Conservation (phyloP, 2,797 vertebrate species). For the Enoplosus armatus region DNA sequence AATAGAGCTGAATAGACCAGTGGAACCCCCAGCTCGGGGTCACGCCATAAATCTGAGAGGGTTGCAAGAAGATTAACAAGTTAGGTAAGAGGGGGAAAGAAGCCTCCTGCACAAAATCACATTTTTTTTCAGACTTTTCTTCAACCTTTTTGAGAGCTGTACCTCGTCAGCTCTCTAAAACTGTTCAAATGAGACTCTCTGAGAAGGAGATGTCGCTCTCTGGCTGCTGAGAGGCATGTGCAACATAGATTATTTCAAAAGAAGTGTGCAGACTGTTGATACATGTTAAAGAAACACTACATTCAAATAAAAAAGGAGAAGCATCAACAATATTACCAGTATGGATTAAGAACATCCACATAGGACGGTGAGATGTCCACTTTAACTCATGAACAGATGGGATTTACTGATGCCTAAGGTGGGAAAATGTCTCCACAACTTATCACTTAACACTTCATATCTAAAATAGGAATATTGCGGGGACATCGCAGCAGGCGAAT, state of each 20-base stretch:
- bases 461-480: slow-evolving; percentile 22
- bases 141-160: not conserved
- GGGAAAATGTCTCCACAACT: not conserved
- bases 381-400: not conserved
- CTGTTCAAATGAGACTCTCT: slow-evolving; percentile 2
- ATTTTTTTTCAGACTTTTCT: not conserved
- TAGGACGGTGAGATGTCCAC: not conserved
- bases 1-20: not conserved
- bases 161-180: not conserved
- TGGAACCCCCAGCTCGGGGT: not conserved
- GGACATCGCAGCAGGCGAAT: slow-evolving; percentile 34
- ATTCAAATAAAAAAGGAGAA: not conserved
- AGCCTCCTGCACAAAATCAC: not conserved
- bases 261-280: not conserved
- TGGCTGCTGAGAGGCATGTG: not conserved
- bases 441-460: not conserved
- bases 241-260: not conserved
- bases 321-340: too few relatives aligned
- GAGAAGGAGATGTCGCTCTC: not conserved
- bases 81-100: not conserved
- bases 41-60: not conserved
- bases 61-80: not conserved
- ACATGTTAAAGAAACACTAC: not conserved
- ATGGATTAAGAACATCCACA: not conserved
- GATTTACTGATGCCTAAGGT: not conserved